Base-by-base conservation (phyloP, 2,113 vertebrate species). In the Marcusenius ussheri region DNA sequence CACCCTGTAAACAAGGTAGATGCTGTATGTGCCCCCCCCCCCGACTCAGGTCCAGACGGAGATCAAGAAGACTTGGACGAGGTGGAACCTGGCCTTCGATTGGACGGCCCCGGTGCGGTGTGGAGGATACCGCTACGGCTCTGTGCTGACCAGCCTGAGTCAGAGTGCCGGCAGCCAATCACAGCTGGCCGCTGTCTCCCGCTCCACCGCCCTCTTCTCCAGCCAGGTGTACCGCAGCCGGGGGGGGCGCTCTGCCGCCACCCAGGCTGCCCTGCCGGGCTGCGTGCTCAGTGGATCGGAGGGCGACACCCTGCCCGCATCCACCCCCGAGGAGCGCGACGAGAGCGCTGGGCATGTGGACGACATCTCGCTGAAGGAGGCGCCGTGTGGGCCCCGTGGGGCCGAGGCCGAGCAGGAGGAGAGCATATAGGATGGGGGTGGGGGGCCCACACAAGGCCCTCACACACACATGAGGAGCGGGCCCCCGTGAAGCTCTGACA, bases 221-320 rank as follows among this genome's bases (percentile, higher is more conserved):
- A 94, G 95, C 91, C 96, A 92, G 39, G 92, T 89, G 21, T 94
- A 93, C 11, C 89, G 92, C 49, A 90, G 86, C 0, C 91, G 90
- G 0, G 84, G 91, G 8, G 56, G 87, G 39, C 56, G 92, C 0
- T 90, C 88, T 50, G 89, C 93, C 5, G 94, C 95, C 88, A 88
- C 90, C 47, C 97, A 96, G 3, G 89, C 96, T 83, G 95, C 94
- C 10, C 94, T 39, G 39, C 39, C 97, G 0, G 97, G 97, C 15
- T 98, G 97, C 2, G 97, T 98, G 62, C 93, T 97, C 91, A 97
- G 96, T 92, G 96, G 93, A 93, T 97, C 96, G 0, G 97, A 98
- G 56, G 96, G 96, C 9, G 96, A 97, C 89, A 95, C 94, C 90
- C 88, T 92, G 39, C 95, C 93, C 8, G 94, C 92, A 0, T 95